Conservation (phyloP, 2,797 vertebrate genomes). For the Miichthys miiuy region DNA sequence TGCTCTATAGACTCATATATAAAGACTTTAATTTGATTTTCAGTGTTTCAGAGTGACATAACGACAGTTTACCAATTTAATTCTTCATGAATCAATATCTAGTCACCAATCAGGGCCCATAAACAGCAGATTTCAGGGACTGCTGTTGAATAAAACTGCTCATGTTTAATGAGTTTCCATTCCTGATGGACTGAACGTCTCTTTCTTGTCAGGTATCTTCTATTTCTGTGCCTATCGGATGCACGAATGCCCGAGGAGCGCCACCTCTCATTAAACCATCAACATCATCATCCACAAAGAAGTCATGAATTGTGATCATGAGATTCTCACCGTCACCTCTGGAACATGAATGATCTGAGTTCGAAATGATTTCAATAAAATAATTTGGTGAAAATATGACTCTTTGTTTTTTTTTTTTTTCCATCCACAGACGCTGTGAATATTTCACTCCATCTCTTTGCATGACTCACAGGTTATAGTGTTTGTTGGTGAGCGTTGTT, state of each 20-base stretch:
- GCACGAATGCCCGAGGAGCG: conserved; percentile 81
- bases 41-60: not conserved
- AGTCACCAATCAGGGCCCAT: not conserved
- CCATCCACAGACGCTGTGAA: not conserved
- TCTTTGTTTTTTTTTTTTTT: conserved; percentile 21
- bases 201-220: conserved; percentile 77
- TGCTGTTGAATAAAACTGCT: not conserved
- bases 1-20: not conserved
- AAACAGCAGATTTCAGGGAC: not conserved
- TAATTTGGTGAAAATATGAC: conserved; percentile 31
- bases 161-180: not conserved
- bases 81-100: not conserved
- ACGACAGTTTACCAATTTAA: not conserved
- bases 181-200: not conserved
- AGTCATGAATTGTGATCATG: conserved; percentile 28
- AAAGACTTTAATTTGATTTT: not conserved
- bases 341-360: conserved; percentile 28
- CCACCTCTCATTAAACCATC: conserved; percentile 74
- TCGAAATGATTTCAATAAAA: conserved; percentile 63
- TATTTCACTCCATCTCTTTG: not conserved
- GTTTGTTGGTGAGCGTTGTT: not conserved
- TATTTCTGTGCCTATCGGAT: conserved; percentile 85
- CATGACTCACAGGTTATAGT: not conserved
- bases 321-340: conserved; percentile 14
- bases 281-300: conserved; percentile 36